phyloP scores from a whole-genome alignment of 2,888 invertebrate genomes.

The Gortyna flavago region DNA sequence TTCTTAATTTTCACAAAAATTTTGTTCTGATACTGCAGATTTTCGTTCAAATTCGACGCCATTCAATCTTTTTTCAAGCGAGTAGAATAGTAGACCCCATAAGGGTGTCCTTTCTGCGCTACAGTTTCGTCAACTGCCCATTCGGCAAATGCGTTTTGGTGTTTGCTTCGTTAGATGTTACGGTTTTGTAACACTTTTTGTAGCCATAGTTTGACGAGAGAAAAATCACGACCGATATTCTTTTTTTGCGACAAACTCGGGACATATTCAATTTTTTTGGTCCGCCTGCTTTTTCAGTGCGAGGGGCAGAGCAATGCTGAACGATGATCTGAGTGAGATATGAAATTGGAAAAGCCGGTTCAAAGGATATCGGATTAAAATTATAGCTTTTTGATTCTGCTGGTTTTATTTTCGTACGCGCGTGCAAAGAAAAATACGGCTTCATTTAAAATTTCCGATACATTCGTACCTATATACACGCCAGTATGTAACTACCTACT shows the following conservation, averaged over 20 bases:
- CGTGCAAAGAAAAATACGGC: conserved; percentile 6
- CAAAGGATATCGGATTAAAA: conserved; percentile 43
- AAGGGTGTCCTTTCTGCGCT: conserved; percentile 43
- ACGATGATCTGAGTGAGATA: conserved; percentile 42
- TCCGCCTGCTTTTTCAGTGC: conserved; percentile 27
- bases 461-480: not conserved
- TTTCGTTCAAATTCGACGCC: not conserved
- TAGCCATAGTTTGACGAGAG: conserved; percentile 68
- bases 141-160: conserved; percentile 76
- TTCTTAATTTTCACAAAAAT: not conserved
- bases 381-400: conserved; percentile 30
- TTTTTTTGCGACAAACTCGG: conserved; percentile 47
- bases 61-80: conserved; percentile 4
- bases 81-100: conserved; percentile 44
- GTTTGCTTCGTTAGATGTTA: conserved; percentile 83
- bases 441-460: not conserved
- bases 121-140: conserved; percentile 70
- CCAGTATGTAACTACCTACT: not conserved
- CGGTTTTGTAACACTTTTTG: conserved; percentile 72
- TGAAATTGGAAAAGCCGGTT: conserved; percentile 46
- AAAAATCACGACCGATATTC: conserved; percentile 54
- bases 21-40: too few species aligned
- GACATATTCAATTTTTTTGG: conserved; percentile 41
- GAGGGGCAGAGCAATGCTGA: conserved; percentile 2
- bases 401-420: conserved; percentile 3